A percentile compares a stretch with the other conserved stretches of the same genome.
Evolutionary conservation across 2,113 vertebrate genomes (phyloP).

Genomic region (Mugil cephalus): DNA sequence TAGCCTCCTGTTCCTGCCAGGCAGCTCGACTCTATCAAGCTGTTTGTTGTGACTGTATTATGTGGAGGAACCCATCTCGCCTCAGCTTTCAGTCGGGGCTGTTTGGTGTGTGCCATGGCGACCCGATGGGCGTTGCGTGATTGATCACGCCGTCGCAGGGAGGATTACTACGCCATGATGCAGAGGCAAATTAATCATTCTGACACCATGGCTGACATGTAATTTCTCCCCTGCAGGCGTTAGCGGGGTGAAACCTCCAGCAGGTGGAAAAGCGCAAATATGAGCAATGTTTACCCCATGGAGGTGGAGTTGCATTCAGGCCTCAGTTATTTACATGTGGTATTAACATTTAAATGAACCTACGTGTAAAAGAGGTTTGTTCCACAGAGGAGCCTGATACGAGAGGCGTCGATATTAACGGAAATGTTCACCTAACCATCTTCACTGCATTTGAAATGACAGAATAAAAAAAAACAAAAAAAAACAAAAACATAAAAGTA

Average conservation of each 20-base stretch:
- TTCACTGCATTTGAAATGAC: too few species aligned
- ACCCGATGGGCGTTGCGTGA: constrained; percentile 58
- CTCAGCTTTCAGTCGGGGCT: constrained; percentile 26
- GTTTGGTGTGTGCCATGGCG: constrained; percentile 30
- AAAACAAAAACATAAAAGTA: too few species aligned
- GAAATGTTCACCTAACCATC: too few species aligned
- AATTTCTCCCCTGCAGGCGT: constrained; percentile 63
- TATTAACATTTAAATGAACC: constrained; percentile 31
- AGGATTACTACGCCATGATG: constrained; percentile 76
- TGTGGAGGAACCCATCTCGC: constrained; percentile 45
- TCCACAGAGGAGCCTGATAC: background rate
- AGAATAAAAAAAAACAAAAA: too few species aligned
- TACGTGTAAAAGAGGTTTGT: constrained; percentile 2
- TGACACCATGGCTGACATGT: constrained; percentile 73
- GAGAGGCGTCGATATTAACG: background rate
- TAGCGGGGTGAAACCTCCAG: constrained; percentile 44
- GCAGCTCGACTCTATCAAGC: constrained; percentile 50
- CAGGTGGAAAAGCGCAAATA: constrained; percentile 46
- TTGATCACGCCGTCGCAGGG: constrained; percentile 70
- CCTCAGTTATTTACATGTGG: constrained; percentile 19
- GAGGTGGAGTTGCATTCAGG: constrained; percentile 4
- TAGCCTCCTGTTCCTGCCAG: background rate
- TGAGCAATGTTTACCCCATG: constrained; percentile 33
- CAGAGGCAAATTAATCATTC: constrained; percentile 79
- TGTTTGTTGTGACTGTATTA: constrained; percentile 67